Evolutionary conservation across 1,140 invertebrate genomes (phyloP).

Genomic region (Condylostylus longicornis): DNA sequence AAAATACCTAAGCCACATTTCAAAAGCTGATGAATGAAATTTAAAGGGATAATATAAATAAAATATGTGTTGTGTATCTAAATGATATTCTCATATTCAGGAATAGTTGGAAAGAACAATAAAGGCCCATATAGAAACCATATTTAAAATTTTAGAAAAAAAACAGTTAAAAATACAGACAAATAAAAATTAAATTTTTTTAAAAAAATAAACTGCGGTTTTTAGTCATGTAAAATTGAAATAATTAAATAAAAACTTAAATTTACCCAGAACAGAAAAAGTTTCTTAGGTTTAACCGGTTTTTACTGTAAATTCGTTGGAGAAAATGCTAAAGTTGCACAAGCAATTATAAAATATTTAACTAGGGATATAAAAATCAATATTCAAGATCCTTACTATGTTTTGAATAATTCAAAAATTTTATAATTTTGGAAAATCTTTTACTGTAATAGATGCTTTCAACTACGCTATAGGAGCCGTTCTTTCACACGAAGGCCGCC

Average conservation of each 20-base stretch:
- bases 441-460: slow-evolving; percentile 7
- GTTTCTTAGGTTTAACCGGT: slow-evolving; percentile 26
- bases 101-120: too few relatives aligned
- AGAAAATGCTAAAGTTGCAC: slow-evolving; percentile 17
- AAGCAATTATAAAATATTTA: slow-evolving; percentile 11
- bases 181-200: slow-evolving; percentile 33
- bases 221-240: slow-evolving; percentile 29
- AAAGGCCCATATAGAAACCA: too few relatives aligned
- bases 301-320: slow-evolving; percentile 25
- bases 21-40: too few relatives aligned
- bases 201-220: slow-evolving; percentile 27
- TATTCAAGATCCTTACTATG: neutral
- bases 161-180: slow-evolving; percentile 33
- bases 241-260: slow-evolving; percentile 22
- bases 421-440: neutral
- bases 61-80: too few relatives aligned
- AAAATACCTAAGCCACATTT: too few relatives aligned
- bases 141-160: slow-evolving; percentile 33
- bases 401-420: slow-evolving; percentile 1
- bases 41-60: too few relatives aligned
- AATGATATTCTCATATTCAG: too few relatives aligned
- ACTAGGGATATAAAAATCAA: neutral
- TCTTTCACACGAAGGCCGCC: slow-evolving; percentile 16
- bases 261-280: slow-evolving; percentile 27
- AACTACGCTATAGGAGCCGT: slow-evolving; percentile 15